Evolutionary conservation across 2,113 vertebrate genomes (phyloP), one percentile per base, ranked within the genome.

Genomic region (Myrmophylax atrothorax): DNA sequence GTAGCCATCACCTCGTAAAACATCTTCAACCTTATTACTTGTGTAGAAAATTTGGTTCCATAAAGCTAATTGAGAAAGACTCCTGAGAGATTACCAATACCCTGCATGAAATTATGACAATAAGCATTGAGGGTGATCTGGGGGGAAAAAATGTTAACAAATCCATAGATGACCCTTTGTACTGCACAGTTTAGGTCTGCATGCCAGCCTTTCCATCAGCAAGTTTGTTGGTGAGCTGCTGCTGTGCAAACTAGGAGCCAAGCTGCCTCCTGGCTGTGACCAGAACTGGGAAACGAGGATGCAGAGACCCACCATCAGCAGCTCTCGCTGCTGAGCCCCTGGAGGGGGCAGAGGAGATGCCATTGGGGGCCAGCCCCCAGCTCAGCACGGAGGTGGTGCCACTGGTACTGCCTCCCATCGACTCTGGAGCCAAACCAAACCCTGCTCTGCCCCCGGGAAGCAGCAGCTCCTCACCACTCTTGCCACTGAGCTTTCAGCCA

Each of bases 1-100:
- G 22, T 63, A 72, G 46, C 58, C 77, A 52, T 68, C 49, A 66
- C 12, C n/a, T 84, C 62, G 93, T 92, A 86, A 94, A 95, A 76
- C 29, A 90, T 74, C 16, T 74, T 82, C 37, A 74, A 28, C 25
- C 33, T 63, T 69, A 89, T 33, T 58, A 67, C 9, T 60, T 2
- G 1, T 9, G 25, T 33, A 62, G 31, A 64, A 89, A 47, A 64
- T 46, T 66, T 79, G 72, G 7, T 20, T 94, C 37, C 46, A 79
- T 28, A 19, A 52, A 46, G n/a, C 55, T 77, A 50, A 59, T 37
- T 77, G 23, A 84, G 80, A 68, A 88, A 89, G 40, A 53, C 25
- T 92, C 69, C 24, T 3, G 1, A 78, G 38, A 84, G 15, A 28
- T 76, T 70, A 80, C 7, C 50, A 84, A 49, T 18, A 55, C 5